Percentiles rank a stretch among this genome's conserved stretches.
These are phyloP conservation scores for Orchesella cincta DNA, from an alignment of 1,140 invertebrate species.

Conservation along the genomic window DNA sequence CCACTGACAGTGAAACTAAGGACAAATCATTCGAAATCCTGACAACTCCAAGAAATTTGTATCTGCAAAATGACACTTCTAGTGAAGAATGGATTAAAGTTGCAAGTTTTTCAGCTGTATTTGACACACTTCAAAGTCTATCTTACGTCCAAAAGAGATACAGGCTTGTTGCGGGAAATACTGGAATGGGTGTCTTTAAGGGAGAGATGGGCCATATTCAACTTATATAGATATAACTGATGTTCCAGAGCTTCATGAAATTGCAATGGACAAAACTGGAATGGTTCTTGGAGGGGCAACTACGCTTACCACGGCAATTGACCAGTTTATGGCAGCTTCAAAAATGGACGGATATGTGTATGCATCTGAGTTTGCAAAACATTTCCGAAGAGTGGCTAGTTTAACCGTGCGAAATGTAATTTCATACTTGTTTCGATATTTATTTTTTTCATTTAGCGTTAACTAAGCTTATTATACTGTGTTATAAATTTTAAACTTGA, in stretches of 20 bases:
- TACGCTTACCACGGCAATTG: conserved; percentile 66
- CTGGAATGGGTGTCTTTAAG: conserved; percentile 69
- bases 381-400: conserved; percentile 71
- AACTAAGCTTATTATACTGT: too few relatives aligned
- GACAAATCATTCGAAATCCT: neutral
- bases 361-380: conserved; percentile 62
- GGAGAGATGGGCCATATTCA: conserved; percentile 57
- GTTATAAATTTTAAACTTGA: too few relatives aligned
- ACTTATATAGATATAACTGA: conserved; percentile 73
- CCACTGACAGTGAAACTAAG: neutral
- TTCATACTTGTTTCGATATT: conserved; percentile 50
- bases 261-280: conserved; percentile 20
- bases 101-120: conserved; percentile 60
- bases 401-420: conserved; percentile 70
- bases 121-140: conserved; percentile 61
- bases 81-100: conserved; percentile 61
- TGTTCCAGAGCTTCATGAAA: conserved; percentile 64
- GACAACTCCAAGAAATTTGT: neutral
- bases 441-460: conserved; percentile 51
- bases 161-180: conserved; percentile 68
- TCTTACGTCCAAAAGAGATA: conserved; percentile 58
- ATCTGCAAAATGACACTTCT: neutral
- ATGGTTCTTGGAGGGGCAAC: conserved; percentile 63
- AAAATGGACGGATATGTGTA: conserved; percentile 61
- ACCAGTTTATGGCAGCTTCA: conserved; percentile 62